Percentiles rank a stretch among this genome's conserved stretches.
Evolutionary conservation across 2,113 vertebrate genomes (phyloP).

Genomic region (Prolemur simus): DNA sequence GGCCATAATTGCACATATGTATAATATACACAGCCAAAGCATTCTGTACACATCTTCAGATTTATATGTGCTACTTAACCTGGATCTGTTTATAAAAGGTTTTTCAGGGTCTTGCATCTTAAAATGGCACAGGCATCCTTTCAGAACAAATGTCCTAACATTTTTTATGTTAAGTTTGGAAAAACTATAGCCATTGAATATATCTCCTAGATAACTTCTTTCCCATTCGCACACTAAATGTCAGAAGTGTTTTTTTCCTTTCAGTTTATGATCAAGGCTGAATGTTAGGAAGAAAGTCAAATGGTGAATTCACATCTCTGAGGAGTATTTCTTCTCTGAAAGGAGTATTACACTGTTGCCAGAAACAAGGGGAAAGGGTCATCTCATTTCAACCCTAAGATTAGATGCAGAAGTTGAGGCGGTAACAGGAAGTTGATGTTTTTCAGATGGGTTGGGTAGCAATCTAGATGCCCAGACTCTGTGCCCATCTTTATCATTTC

Average conservation of each 20-base stretch:
- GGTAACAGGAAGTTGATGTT: not conserved
- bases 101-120: not conserved
- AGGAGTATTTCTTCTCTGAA: not conserved
- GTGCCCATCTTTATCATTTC: not conserved
- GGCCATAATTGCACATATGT: not conserved
- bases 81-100: not conserved
- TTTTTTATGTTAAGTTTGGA: slow-evolving; percentile 27
- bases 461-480: not conserved
- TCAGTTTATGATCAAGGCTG: not conserved
- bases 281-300: not conserved
- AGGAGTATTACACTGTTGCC: not conserved
- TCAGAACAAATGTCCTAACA: not conserved
- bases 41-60: not conserved
- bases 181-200: not conserved
- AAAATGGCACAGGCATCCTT: not conserved
- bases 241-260: not conserved
- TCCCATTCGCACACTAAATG: not conserved
- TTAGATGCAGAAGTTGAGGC: not conserved
- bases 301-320: not conserved
- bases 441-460: not conserved
- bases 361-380: not conserved
- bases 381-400: not conserved
- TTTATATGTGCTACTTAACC: not conserved
- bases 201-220: not conserved
- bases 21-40: not conserved